Conservation (phyloP, 2,888 invertebrate genomes). For the Sycophila texana region DNA sequence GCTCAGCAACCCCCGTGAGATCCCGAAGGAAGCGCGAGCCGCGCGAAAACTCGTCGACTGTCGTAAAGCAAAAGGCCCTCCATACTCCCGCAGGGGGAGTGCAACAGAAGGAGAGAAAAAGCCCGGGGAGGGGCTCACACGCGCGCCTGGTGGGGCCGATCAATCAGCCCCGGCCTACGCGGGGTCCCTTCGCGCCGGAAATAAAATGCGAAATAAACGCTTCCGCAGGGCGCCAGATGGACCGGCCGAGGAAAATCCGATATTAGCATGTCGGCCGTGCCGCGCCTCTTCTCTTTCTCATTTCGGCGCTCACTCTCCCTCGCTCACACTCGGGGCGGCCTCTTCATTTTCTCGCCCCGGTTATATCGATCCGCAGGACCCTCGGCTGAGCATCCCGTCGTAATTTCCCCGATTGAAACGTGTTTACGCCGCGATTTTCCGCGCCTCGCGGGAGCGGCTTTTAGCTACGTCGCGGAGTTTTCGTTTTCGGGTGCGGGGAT, state of each 20-base stretch:
- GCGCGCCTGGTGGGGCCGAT: background rate
- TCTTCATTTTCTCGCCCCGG: conserved; percentile 11
- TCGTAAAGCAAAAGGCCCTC: no score
- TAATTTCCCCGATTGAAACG: conserved; percentile 26
- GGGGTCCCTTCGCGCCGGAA: conserved; percentile 27
- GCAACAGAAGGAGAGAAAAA: no score
- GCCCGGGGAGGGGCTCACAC: background rate
- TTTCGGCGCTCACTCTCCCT: conserved; percentile 4
- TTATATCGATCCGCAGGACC: background rate
- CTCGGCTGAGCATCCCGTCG: no score
- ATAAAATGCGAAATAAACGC: conserved; percentile 54
- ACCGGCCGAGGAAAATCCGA: conserved; percentile 37
- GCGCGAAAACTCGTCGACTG: no score
- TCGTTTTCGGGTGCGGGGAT: background rate
- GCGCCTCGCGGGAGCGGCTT: background rate
- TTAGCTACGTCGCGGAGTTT: background rate
- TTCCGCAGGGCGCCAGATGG: conserved; percentile 45
- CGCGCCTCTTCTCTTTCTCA: conserved; percentile 11
- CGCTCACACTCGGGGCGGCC: background rate
- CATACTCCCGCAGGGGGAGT: no score
- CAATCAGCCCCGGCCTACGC: background rate
- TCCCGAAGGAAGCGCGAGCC: no score
- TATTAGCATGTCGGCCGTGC: conserved; percentile 32
- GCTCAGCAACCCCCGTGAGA: no score
- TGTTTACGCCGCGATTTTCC: conserved; percentile 8